Base-by-base conservation (phyloP, 92 coral and sea anemone species). In the Palythoa grandis region DNA sequence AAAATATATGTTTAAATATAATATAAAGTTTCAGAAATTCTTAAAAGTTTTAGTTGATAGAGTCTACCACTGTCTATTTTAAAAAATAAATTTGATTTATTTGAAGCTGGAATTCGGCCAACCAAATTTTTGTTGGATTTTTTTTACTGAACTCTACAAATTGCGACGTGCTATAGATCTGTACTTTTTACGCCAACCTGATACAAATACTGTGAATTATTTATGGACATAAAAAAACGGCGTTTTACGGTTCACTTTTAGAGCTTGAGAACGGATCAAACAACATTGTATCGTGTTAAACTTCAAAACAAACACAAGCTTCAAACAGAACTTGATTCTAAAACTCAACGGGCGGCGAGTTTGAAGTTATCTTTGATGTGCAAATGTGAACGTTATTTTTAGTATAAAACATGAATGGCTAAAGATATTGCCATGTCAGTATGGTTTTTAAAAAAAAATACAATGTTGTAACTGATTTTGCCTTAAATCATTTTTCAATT, bases 331-430 rank as follows among this genome's bases (percentile, higher is more conserved):
- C 61, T 22, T 65, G 23, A 5, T 68, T 65, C 47, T 4, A 22
- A 63, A 37, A 22, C 74, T 80, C 85, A 7, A 65, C 85, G 40
- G 58, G 85, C 57, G 85, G 61, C 39, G n/a, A 11, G 14, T 13
- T 52, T 14, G 25, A 78, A 39, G n/a, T 60, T 40, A 78, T 78
- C 3, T 58, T 52, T 29, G 66, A 39, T 78, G 54, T 60, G 56
- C 17, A 19, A 61, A 38, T 38, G 54, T 40, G 48, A 17, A 7
- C 48, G 1, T 43, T 63, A 47, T n/a, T 63, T 40, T 79, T n/a
- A 22, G 29, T 24, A 80, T 29, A 66, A 66, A 79, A 43, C 50
- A 43, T 43, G 9, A 43, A 43, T 5, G 14, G 66, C 67, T 54
- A 29, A 53, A 25, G 40, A 25, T 56, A 16, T 25, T 11, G 19